Evolutionary conservation across 2,797 vertebrate species (phyloP), one percentile per base, ranked within the genome.

Genomic region (Rachycentron canadum): DNA sequence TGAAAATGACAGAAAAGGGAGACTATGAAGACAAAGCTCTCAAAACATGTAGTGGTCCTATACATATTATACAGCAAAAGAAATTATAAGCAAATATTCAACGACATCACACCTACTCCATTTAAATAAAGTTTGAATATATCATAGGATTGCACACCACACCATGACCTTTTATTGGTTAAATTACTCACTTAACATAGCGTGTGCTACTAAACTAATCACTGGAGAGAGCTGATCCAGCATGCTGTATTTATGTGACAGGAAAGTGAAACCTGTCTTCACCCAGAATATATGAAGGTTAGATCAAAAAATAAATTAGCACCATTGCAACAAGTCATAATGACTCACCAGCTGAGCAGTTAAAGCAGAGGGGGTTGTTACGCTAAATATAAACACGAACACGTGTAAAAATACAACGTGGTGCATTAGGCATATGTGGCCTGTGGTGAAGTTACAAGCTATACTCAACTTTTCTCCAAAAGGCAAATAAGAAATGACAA

Each of bases 261-360:
- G 78, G 75, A 87, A 75, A 86, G 77, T 84, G 81, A 92, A 47
- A 91, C 85, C 86, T 88, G 78, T 89, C 88, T 36, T 60, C 83
- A 81, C 85, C 73, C 34, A 56, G 60, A 89, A 82, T 89, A 88
- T 86, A 91, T 89, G 64, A 69, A 50, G 70, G 79, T 78, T 78
- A 64, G 76, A 89, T 88, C 79, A 86, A 89, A 93, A 94, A 93
- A 93, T 94, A 93, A 92, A 90, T 90, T 76, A 84, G 84, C 89
- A 88, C 83, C 41, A 41, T 88, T 85, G 81, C 90, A 84, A 85
- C 86, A 63, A 60, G 57, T 70, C 38, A 45, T 79, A 75, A 86
- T 86, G 78, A 77, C 75, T 89, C 88, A 91, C 56, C 70, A 69
- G 80, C 79, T 79, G 69, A 82, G 76, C 66, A 68, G 79, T 58